Conservation (phyloP, 2,797 vertebrate genomes). For the Eulemur albifrons region DNA sequence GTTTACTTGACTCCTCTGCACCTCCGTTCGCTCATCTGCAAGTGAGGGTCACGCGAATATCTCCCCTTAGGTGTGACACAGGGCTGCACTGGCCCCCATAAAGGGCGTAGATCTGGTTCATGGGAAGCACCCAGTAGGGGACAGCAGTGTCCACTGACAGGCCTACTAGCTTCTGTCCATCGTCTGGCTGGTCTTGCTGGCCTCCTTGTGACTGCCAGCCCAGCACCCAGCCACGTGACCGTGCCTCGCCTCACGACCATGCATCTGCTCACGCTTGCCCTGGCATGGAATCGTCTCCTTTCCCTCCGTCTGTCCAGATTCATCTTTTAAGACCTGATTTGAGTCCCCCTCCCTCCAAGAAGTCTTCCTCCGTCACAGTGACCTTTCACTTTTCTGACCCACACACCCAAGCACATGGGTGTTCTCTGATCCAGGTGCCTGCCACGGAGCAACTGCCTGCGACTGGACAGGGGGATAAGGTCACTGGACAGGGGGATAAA, state of each 20-base stretch:
- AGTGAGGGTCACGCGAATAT: background rate
- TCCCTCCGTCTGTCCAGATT: background rate
- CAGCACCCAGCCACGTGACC: too few relatives aligned
- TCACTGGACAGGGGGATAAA: background rate
- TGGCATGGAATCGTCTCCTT: background rate
- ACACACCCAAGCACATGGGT: background rate
- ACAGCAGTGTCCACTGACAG: fast-evolving
- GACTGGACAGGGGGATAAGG: background rate
- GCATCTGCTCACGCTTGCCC: fast-evolving
- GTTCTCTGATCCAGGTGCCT: background rate
- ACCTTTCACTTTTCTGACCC: background rate
- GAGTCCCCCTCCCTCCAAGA: background rate
- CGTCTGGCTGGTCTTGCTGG: fast-evolving
- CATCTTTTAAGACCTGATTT: background rate
- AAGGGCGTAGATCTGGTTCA: background rate
- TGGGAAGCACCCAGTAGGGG: background rate
- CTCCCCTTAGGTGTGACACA: background rate
- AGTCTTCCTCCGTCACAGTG: background rate
- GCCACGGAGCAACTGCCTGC: background rate
- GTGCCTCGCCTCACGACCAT: background rate
- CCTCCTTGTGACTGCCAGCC: background rate
- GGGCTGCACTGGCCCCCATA: background rate
- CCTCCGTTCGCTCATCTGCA: background rate
- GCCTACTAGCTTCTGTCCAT: too few relatives aligned
- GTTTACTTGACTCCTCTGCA: background rate